These are phyloP conservation scores for Pteruthius melanotis DNA, from an alignment of 2,113 vertebrate genomes.

Conservation along the genomic window DNA sequence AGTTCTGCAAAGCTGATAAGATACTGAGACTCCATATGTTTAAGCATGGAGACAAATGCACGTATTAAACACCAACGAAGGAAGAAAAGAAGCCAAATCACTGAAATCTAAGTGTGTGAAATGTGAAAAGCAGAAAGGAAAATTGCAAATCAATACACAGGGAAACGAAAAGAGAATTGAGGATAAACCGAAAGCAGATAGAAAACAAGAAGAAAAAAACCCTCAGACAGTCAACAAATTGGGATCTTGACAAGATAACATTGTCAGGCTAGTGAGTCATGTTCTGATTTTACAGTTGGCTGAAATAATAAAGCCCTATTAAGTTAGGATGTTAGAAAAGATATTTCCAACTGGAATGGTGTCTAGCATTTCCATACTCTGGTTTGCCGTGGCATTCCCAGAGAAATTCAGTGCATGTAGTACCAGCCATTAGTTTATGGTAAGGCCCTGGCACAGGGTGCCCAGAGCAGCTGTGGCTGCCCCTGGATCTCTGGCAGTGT, in stretches of 20 bases:
- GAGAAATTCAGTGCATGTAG: background rate
- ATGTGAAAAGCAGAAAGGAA: conserved; percentile 35
- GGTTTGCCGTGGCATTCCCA: background rate
- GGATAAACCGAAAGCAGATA: conserved; percentile 8
- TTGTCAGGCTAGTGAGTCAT: background rate
- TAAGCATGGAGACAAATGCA: background rate
- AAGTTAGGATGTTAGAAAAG: conserved; percentile 22
- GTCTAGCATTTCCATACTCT: background rate
- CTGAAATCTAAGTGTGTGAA: conserved; percentile 25
- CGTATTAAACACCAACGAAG: background rate
- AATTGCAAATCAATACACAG: conserved; percentile 50
- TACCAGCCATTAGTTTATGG: background rate
- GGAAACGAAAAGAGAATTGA: conserved; percentile 42
- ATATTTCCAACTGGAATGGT: background rate
- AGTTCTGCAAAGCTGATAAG: background rate
- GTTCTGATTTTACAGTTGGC: conserved; percentile 30
- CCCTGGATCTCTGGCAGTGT: background rate
- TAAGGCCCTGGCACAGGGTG: background rate
- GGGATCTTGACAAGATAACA: background rate
- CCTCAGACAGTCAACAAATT: background rate
- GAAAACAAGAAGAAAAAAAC: background rate
- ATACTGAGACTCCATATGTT: background rate
- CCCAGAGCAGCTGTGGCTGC: background rate
- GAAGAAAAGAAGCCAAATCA: conserved; percentile 15
- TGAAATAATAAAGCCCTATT: conserved; percentile 39